Base-by-base conservation (phyloP, 1,140 invertebrate species). In the Drosophila asahinai region DNA sequence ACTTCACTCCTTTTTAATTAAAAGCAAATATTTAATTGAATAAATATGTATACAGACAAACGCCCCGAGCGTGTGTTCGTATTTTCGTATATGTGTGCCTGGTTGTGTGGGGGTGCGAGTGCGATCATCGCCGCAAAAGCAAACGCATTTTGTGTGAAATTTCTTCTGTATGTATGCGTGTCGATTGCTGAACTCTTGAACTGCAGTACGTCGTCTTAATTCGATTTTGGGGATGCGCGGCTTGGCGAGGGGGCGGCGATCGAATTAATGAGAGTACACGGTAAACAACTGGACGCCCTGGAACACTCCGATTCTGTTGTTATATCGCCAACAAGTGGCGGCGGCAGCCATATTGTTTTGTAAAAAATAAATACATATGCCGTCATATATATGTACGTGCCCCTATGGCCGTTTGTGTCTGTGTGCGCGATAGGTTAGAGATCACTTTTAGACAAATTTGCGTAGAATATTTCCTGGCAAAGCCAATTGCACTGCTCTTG, bases 261-360 rank as follows among this genome's bases (percentile, higher is more conserved):
- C 68, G 30, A 60, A 73, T 60, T 73, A 73, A 73, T 73, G n/a
- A 78, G 52, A 57, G 54, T 55, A 79, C 52, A 52, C 45, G 47
- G 57, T 57, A 63, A 43, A 43, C 40, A 77, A 60, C 38, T 60
- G 55, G 54, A 36, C 47, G 42, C 43, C 48, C 71, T 73, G 42
- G 11, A 51, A 64, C 49, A 45, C 51, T 72, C 59, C 49, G 49
- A 51, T 66, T 76, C 48, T 62, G 54, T 64, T 84, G 65, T 60
- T 86, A 76, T 80, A 84, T 79, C 83, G 75, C 82, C 76, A 86
- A 86, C 83, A 86, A 86, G 83, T 86, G 83, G 80, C 76, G 80
- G 82, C 82, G 54, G 54, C 54, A 86, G 82, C 83, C 83, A 86
- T 86, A 73, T 86, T 86, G 77, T 80, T 83, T 83, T 83, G 60